Evolutionary conservation across 2,888 invertebrate species (phyloP), one percentile per base, ranked within the genome.

Genomic region (Myathropa florea): DNA sequence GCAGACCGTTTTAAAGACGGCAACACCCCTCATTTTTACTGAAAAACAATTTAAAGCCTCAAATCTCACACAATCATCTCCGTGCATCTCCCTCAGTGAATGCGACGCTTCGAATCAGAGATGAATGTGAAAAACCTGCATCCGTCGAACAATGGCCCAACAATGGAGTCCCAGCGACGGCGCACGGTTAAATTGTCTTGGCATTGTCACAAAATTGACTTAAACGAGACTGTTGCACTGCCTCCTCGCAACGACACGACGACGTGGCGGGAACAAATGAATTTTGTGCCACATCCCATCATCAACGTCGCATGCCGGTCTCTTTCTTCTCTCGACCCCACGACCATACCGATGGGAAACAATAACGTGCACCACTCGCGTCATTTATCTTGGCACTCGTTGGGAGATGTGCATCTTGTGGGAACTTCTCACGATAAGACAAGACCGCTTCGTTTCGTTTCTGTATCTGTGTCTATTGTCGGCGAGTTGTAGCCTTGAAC

Each of bases 181-280:
- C 30, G 59, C 59, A 65, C 14, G 28, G 55, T 6, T 36, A 59
- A 81, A 77, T 82, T 72, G 53, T 81, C 72, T 77, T 81, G 81
- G 82, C 82, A 82, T 77, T 85, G 76, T 82, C 67, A 73, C 59
- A 55, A n/a, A 84, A 76, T 84, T 80, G 64, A 68, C 63, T 80
- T 75, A 24, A 53, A 65, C 68, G 55, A 57, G 9, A 53, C 64
- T 72, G 57, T 82, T 72, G 76, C 80, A 70, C 60, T 67, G 30
- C 71, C 67, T 61, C 55, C 75, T 28, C 23, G 18, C 39, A n/a
- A 28, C 46, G 61, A 14, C 26, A n/a, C 18, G 24, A 71, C 70
- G 33, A 53, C 18, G 28, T 30, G n/a, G 36, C 26, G 61, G 63
- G 75, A 53, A 79, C 68, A 55, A 70, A 77, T 63, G 46, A 18